Conservation (phyloP, 2,797 vertebrate species). For the Aratinga solstitialis region DNA sequence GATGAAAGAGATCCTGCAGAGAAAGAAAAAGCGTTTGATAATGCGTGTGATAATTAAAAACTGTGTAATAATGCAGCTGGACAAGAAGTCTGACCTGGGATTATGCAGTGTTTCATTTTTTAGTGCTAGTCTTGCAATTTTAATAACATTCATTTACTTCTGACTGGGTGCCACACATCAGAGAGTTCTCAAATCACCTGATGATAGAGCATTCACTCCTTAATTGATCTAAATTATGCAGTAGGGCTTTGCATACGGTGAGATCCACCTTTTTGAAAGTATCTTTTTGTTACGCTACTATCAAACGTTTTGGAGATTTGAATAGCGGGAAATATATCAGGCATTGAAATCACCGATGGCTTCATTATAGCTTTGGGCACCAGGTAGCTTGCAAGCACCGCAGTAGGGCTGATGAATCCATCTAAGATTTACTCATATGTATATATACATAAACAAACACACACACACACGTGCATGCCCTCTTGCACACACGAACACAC, state of each 20-base stretch:
- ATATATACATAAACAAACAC: background rate
- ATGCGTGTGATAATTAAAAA: background rate
- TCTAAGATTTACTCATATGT: background rate
- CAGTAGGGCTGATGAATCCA: rapidly evolving
- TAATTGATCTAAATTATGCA: background rate
- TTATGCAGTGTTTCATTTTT: background rate
- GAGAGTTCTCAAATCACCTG: background rate
- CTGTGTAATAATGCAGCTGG: background rate
- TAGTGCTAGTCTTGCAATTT: background rate
- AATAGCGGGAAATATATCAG: background rate
- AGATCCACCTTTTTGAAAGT: background rate
- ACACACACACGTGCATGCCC: background rate
- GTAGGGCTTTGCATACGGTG: background rate
- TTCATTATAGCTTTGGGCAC: background rate
- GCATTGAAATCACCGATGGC: background rate
- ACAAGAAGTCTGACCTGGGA: background rate
- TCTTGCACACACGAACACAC: background rate
- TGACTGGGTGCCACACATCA: background rate
- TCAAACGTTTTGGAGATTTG: background rate
- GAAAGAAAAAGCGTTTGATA: background rate
- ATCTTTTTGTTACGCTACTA: background rate
- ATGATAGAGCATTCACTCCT: background rate
- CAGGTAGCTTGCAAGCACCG: background rate
- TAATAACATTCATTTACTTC: conserved; percentile 6
- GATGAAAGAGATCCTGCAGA: background rate